Evolutionary conservation across 1,140 invertebrate genomes (phyloP), one percentile per base, ranked within the genome.

Genomic region (Caenorhabditis briggsae): DNA sequence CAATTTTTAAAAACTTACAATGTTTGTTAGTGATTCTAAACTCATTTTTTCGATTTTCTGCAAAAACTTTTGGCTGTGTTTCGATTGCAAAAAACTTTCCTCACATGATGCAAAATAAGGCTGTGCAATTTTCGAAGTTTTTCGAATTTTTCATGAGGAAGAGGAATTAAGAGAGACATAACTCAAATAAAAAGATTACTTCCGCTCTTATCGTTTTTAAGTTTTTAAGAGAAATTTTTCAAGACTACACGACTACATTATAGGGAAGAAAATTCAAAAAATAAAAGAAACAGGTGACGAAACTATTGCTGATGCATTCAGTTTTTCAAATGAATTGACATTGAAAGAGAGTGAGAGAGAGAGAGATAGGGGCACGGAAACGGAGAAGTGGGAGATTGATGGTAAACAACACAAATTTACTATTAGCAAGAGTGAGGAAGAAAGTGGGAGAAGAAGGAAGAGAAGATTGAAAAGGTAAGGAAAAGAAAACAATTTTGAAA

Each of bases 361-460:
- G 33, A 33, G 33, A 33, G 33, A 33, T 33, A 33, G 33, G 3
- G 33, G 3, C 33, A 53, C 5, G 50, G 50, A 16, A 53, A 53
- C 11, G 61, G 33, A 16, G 61, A 16, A 65, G 33, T 33, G 6
- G 18, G 25, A 65, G 18, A 74, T n/a, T 58, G 56, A 18, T 46
- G 43, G 16, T 46, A 48, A 65, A 74, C 43, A 33, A 33, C 33
- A 33, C 33, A 74, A 5, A 48, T 74, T 74, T 46, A 74, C 9
- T 48, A 23, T 74, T 74, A 74, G 65, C 65, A 74, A 74, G 65
- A 74, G 23, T 46, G 41, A 48, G 59, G 25, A 33, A 64, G 59
- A 64, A 2, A 33, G 59, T 2, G 23, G 65, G 41, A 74, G 43
- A 74, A n/a, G 23, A 46, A 9, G 43, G 11, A n/a, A 46, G 6